A percentile compares a stretch with the other conserved stretches of the same genome.
These are phyloP conservation scores for Ivindomyrus marchei DNA, from an alignment of 2,113 vertebrate species.

Conservation along the genomic window DNA sequence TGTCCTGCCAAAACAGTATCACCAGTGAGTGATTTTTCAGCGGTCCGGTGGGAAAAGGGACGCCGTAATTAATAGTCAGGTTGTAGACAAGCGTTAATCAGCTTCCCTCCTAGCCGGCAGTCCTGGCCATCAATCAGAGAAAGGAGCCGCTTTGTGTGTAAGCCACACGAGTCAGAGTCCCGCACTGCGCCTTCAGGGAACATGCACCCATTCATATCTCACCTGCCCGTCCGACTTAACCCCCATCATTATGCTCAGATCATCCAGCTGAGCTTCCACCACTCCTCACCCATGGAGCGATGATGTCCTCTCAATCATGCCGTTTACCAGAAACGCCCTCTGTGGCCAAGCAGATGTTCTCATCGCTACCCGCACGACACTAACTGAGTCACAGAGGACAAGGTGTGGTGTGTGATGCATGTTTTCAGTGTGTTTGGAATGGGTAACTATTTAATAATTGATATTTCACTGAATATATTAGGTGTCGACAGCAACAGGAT, in stretches of 20 bases:
- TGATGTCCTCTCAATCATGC: neutral
- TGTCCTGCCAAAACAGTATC: neutral
- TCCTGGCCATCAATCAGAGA: constrained; percentile 10
- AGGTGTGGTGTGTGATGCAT: neutral
- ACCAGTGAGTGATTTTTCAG: constrained; percentile 6
- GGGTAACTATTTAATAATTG: neutral
- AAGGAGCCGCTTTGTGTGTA: neutral
- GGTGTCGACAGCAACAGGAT: neutral
- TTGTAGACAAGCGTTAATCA: constrained; percentile 18
- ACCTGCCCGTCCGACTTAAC: neutral
- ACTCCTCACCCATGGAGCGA: neutral
- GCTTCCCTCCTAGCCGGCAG: neutral
- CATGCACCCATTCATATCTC: neutral
- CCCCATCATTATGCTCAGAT: neutral
- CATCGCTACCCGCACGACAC: neutral
- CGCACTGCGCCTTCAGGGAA: neutral
- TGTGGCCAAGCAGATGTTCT: neutral
- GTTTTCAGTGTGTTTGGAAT: neutral
- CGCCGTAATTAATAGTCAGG: constrained; percentile 6
- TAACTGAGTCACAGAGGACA: neutral
- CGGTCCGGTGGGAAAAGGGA: neutral
- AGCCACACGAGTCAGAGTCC: neutral
- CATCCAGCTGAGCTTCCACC: constrained; percentile 12
- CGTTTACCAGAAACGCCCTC: neutral
- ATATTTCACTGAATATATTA: neutral